Percentiles rank a stretch among this genome's conserved stretches.
Conservation (phyloP, 2,797 vertebrate species). For the Arnoldichthys spilopterus region DNA sequence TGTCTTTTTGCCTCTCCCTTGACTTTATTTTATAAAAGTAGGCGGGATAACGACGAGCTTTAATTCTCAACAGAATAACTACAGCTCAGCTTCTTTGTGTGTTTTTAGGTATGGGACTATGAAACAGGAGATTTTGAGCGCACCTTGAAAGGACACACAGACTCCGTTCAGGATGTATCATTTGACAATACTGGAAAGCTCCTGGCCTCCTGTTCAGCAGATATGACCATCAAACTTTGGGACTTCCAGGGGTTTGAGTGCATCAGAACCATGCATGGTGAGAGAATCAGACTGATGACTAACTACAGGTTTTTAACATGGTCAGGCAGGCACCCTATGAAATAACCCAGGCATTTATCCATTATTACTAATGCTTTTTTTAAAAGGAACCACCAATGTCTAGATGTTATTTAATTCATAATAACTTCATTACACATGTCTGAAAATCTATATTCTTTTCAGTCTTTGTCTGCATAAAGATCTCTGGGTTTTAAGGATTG, state of each 20-base stretch:
- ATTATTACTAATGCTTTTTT: not conserved
- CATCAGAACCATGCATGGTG: slow-evolving; percentile 99
- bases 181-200: slow-evolving; percentile 98
- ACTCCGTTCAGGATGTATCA: slow-evolving; percentile 99
- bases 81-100: not conserved
- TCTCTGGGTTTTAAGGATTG: slow-evolving; percentile 16
- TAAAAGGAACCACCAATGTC: not conserved
- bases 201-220: slow-evolving; percentile 97
- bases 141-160: slow-evolving; percentile 98
- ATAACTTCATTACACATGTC: slow-evolving; percentile 3
- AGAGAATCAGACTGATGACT: slow-evolving; percentile 55
- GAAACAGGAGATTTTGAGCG: slow-evolving; percentile 98
- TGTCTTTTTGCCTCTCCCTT: no score
- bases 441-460: slow-evolving; percentile 13
- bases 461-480: slow-evolving; percentile 5
- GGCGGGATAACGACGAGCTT: not conserved
- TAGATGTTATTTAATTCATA: not conserved
- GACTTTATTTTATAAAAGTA: no score
- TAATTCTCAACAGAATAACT: not conserved
- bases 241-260: slow-evolving; percentile 99
- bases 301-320: not conserved
- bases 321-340: not conserved
- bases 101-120: slow-evolving; percentile 95
- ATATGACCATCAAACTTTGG: slow-evolving; percentile 99
- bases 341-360: not conserved